Percentiles rank a stretch among this genome's conserved stretches.
Conservation (phyloP, 2,113 vertebrate species). For the Pao palembangensis region DNA sequence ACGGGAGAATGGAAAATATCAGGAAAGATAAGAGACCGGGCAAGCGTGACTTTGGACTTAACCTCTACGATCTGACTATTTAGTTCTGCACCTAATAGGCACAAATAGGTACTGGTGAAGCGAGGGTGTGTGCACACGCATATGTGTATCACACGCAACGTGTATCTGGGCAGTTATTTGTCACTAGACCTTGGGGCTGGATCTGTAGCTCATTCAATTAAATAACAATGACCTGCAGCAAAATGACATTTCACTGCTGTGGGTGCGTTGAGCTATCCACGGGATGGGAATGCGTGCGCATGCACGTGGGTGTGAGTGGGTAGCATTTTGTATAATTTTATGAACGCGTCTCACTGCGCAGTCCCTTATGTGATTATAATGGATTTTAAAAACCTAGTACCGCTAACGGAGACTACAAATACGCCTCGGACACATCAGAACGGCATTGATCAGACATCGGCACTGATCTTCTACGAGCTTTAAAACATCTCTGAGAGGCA, state of each 20-base stretch:
- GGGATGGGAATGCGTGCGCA: neutral
- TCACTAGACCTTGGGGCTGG: slow-evolving; percentile 44
- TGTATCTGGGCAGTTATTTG: slow-evolving; percentile 22
- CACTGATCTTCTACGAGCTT: too few relatives aligned
- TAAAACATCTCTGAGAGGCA: too few relatives aligned
- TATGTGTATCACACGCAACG: too few relatives aligned
- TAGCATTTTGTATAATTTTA: neutral
- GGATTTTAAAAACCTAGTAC: too few relatives aligned
- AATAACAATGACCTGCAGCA: slow-evolving; percentile 45
- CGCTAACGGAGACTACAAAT: too few relatives aligned
- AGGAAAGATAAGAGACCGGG: neutral
- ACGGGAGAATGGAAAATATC: neutral
- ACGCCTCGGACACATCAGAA: too few relatives aligned
- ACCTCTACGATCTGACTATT: slow-evolving; percentile 49
- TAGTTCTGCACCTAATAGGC: slow-evolving; percentile 40
- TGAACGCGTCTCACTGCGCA: too few relatives aligned
- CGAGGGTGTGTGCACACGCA: neutral
- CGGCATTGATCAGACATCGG: too few relatives aligned
- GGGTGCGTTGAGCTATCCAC: slow-evolving; percentile 2
- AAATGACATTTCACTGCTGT: slow-evolving; percentile 21
- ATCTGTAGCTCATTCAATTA: slow-evolving; percentile 51
- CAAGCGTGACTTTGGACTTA: slow-evolving; percentile 46
- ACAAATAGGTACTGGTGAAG: slow-evolving; percentile 18
- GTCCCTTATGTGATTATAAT: too few relatives aligned
- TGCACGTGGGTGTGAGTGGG: neutral